A percentile compares a stretch with the other conserved stretches of the same genome.
These are phyloP conservation scores for Lysandra coridon DNA, from an alignment of 2,888 invertebrate species.

Conservation along the genomic window DNA sequence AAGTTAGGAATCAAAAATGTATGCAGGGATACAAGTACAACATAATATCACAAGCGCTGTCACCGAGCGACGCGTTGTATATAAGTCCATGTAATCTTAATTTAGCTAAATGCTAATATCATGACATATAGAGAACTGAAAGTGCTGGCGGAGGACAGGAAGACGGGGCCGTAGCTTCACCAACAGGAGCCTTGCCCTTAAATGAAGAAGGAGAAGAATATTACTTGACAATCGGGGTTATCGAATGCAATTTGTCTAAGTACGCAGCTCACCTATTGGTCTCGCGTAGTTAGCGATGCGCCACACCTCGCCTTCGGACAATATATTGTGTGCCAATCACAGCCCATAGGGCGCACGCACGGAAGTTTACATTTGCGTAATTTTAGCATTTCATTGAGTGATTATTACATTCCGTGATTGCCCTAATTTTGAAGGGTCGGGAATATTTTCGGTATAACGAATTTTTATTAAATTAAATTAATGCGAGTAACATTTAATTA, in stretches of 20 bases:
- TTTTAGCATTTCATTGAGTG: constrained; percentile 34
- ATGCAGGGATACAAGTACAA: no score
- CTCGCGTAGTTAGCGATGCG: constrained; percentile 60
- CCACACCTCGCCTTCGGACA: constrained; percentile 68
- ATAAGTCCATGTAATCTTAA: no score
- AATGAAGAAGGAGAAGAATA: no score
- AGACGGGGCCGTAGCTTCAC: no score
- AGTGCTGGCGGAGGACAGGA: no score
- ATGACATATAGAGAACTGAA: no score
- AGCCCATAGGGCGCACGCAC: constrained; percentile 49
- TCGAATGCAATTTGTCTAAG: neutral
- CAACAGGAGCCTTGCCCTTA: no score
- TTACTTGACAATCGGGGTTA: neutral
- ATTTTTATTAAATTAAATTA: neutral
- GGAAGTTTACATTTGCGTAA: constrained; percentile 57
- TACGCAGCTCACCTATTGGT: constrained; percentile 57
- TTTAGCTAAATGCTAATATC: no score
- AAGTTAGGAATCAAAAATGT: no score
- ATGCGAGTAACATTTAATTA: no score
- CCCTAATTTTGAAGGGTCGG: neutral
- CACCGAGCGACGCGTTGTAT: no score
- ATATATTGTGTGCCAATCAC: constrained; percentile 73
- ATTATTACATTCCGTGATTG: neutral
- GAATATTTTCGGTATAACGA: neutral
- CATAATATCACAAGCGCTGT: no score